Conservation (phyloP, 1,140 invertebrate genomes). For the Agraylea sexmaculata region DNA sequence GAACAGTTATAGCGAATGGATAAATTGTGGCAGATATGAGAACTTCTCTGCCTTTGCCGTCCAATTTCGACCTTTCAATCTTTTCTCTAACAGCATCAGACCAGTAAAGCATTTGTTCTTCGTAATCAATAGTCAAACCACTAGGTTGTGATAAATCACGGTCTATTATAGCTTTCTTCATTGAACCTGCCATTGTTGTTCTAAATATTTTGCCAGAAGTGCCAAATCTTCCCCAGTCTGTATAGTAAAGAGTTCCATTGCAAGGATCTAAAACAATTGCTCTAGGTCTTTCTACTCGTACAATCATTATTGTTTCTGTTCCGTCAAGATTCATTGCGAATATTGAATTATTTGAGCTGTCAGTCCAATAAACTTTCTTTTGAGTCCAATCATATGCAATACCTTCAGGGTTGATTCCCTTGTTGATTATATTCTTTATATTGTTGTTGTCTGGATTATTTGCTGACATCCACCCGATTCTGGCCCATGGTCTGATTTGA, state of each 20-base stretch:
- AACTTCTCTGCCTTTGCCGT: slow-evolving; percentile 68
- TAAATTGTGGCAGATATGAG: slow-evolving; percentile 85
- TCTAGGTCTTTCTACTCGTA: slow-evolving; percentile 80
- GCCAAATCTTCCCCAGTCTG: slow-evolving; percentile 87
- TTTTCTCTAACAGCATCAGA: slow-evolving; percentile 95
- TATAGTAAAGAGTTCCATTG: slow-evolving; percentile 84
- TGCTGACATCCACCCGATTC: slow-evolving; percentile 68
- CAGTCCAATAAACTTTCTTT: slow-evolving; percentile 95
- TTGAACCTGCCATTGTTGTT: slow-evolving; percentile 92
- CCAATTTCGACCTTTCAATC: slow-evolving; percentile 85
- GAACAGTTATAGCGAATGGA: slow-evolving; percentile 91
- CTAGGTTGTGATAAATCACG: slow-evolving; percentile 90
- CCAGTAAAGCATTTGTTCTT: slow-evolving; percentile 93
- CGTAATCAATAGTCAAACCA: slow-evolving; percentile 92
- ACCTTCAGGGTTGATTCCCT: slow-evolving; percentile 86
- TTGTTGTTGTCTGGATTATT: slow-evolving; percentile 48
- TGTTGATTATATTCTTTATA: slow-evolving; percentile 63
- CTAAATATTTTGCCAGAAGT: slow-evolving; percentile 89
- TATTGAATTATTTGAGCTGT: slow-evolving; percentile 86
- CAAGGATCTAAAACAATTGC: slow-evolving; percentile 96
- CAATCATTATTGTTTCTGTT: slow-evolving; percentile 83
- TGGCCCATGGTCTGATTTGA: slow-evolving; percentile 82
- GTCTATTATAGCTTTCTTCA: slow-evolving; percentile 80
- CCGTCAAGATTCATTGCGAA: slow-evolving; percentile 91
- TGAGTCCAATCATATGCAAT: slow-evolving; percentile 96